A percentile compares a stretch with the other conserved stretches of the same genome.
Evolutionary conservation across 2,113 vertebrate species (phyloP).

Genomic region (Danio rerio): DNA sequence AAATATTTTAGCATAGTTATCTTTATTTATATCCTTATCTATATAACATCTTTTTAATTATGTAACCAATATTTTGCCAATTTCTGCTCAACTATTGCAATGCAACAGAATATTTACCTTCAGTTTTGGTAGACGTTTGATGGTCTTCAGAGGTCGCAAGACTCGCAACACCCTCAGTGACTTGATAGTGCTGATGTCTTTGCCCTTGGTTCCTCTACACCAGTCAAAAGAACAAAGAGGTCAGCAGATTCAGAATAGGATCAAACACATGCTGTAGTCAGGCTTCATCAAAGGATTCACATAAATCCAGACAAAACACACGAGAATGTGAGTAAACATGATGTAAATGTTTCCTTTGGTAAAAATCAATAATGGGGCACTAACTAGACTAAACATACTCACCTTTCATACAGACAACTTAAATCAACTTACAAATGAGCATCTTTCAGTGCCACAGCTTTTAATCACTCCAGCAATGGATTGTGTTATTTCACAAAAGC

Average conservation of each 20-base stretch:
- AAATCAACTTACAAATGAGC: neutral
- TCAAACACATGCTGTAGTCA: conserved; percentile 41
- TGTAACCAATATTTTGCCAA: too few relatives aligned
- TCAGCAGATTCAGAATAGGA: conserved; percentile 2
- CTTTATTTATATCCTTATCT: too few relatives aligned
- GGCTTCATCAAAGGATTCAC: neutral
- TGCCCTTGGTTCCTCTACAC: conserved; percentile 93
- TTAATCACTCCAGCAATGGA: conserved; percentile 42
- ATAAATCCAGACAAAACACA: conserved; percentile 16
- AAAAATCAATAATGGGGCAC: neutral
- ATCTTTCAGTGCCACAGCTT: neutral
- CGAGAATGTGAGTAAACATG: conserved; percentile 18
- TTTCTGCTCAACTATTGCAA: neutral
- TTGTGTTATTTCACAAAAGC: conserved; percentile 41
- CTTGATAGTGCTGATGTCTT: conserved; percentile 98
- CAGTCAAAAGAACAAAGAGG: conserved; percentile 59
- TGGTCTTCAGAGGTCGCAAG: conserved; percentile 93
- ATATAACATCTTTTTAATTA: too few relatives aligned
- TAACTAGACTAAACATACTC: conserved; percentile 20
- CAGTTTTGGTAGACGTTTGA: conserved; percentile 93
- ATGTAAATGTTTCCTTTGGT: neutral
- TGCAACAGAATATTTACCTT: conserved; percentile 77
- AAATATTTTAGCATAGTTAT: too few relatives aligned
- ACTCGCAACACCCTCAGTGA: conserved; percentile 92
- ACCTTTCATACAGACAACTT: neutral